phyloP scores from a whole-genome alignment of 1,140 invertebrate species.

The Proctacanthus coquilletti region DNA sequence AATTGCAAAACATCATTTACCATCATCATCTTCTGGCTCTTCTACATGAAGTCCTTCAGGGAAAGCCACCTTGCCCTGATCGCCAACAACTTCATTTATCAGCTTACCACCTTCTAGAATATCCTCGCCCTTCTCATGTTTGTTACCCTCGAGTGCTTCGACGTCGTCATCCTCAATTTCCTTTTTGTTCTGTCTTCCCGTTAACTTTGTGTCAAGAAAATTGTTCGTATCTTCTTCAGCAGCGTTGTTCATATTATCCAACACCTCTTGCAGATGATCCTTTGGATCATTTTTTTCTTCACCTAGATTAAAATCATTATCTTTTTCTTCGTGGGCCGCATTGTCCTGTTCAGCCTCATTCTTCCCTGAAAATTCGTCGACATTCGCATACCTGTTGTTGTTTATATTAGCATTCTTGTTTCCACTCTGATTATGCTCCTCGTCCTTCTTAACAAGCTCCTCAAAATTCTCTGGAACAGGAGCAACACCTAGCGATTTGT shows the following conservation, averaged over 20 bases:
- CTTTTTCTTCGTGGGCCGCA: slow-evolving; percentile 26
- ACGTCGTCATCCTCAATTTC: slow-evolving; percentile 11
- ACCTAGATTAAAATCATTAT: slow-evolving; percentile 10
- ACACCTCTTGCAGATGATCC: slow-evolving; percentile 11
- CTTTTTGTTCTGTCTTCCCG: slow-evolving; percentile 5
- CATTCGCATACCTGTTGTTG: slow-evolving; percentile 26
- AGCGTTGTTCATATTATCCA: slow-evolving; percentile 20
- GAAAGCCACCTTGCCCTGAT: slow-evolving; percentile 22
- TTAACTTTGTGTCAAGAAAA: slow-evolving; percentile 17
- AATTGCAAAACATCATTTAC: slow-evolving; percentile 8
- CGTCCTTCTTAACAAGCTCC: slow-evolving; percentile 8
- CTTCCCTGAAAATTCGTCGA: slow-evolving; percentile 13
- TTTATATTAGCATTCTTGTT: slow-evolving; percentile 8
- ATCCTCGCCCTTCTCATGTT: slow-evolving; percentile 7
- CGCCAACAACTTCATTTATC: slow-evolving; percentile 25
- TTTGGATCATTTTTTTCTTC: slow-evolving; percentile 10
- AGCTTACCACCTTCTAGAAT: slow-evolving; percentile 22
- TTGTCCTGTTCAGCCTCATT: slow-evolving; percentile 12
- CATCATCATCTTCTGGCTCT: slow-evolving; percentile 25
- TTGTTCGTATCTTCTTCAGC: slow-evolving; percentile 17
- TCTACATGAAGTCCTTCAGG: slow-evolving; percentile 22
- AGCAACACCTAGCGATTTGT: slow-evolving; percentile 17
- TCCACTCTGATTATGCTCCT: slow-evolving; percentile 11
- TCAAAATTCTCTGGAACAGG: slow-evolving; percentile 28
- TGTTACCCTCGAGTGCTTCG: slow-evolving; percentile 3